Percentiles rank a stretch among this genome's conserved stretches.
Conservation (phyloP, 2,797 vertebrate species). For the Sebastes melanostomus region DNA sequence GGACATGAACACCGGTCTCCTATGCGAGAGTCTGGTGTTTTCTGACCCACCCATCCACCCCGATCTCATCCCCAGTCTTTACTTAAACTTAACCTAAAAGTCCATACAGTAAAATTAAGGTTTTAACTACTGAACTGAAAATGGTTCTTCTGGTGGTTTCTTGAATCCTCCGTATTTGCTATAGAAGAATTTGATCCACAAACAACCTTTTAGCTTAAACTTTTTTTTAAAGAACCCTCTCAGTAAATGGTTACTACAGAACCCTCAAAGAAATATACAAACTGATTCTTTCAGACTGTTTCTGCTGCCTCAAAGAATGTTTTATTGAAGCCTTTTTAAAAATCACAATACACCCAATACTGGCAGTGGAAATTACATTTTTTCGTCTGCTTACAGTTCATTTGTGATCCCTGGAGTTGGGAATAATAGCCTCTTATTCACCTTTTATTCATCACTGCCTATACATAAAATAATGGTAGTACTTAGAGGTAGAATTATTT, state of each 20-base stretch:
- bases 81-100: neutral
- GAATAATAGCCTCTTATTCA: neutral
- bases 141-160: neutral
- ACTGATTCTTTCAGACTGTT: neutral
- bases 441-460: neutral
- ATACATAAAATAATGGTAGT: neutral
- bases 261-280: neutral
- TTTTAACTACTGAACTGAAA: neutral
- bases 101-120: neutral
- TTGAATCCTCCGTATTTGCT: neutral
- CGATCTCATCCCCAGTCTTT: rapidly evolving
- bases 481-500: neutral
- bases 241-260: neutral
- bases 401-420: neutral
- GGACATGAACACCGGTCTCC: rapidly evolving
- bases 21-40: too few relatives aligned
- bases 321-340: neutral
- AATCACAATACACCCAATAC: neutral
- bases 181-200: neutral
- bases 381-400: neutral
- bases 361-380: neutral
- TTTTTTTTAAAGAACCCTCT: neutral
- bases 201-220: neutral
- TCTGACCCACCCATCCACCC: too few relatives aligned
- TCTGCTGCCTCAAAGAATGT: neutral